A percentile compares a stretch with the other conserved stretches of the same genome.
Evolutionary conservation across 2,113 vertebrate genomes (phyloP).

Genomic region (Agelaius tricolor): DNA sequence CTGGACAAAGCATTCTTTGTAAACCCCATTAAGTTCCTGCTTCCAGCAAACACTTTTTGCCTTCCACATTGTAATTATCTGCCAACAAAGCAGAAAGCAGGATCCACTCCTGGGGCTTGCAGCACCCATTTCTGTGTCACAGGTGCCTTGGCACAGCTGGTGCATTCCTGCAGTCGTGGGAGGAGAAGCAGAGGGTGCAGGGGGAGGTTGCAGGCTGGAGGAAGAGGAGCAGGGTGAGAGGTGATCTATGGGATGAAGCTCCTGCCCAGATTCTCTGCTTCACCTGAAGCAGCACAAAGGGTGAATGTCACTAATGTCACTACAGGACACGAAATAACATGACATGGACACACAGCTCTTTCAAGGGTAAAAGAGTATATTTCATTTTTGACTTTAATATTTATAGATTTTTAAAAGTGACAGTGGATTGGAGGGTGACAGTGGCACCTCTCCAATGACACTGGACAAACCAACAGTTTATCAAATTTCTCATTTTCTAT

Average conservation of each 20-base stretch:
- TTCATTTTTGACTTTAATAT: too few relatives aligned
- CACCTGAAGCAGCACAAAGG: background rate
- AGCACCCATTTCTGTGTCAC: background rate
- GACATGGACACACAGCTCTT: too few relatives aligned
- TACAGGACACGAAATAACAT: too few relatives aligned
- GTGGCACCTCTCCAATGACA: too few relatives aligned
- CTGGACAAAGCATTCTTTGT: conserved; percentile 36
- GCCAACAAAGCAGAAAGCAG: background rate
- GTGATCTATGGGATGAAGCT: background rate
- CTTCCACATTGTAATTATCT: conserved; percentile 4
- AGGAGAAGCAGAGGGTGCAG: background rate
- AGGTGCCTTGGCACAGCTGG: background rate
- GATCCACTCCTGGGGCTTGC: background rate
- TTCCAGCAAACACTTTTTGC: background rate
- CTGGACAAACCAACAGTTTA: too few relatives aligned
- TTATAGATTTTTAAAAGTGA: too few relatives aligned
- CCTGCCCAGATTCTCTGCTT: background rate
- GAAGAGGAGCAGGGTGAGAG: background rate
- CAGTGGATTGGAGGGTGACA: too few relatives aligned
- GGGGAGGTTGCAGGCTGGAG: background rate
- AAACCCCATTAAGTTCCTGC: background rate
- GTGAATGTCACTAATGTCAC: too few relatives aligned
- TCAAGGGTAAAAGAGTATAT: too few relatives aligned
- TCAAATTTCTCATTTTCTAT: too few relatives aligned
- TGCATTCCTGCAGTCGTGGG: background rate